Percentiles rank a stretch among this genome's conserved stretches.
Evolutionary conservation across 2,888 invertebrate species (phyloP).

Genomic region (Sarcophaga carnaria): DNA sequence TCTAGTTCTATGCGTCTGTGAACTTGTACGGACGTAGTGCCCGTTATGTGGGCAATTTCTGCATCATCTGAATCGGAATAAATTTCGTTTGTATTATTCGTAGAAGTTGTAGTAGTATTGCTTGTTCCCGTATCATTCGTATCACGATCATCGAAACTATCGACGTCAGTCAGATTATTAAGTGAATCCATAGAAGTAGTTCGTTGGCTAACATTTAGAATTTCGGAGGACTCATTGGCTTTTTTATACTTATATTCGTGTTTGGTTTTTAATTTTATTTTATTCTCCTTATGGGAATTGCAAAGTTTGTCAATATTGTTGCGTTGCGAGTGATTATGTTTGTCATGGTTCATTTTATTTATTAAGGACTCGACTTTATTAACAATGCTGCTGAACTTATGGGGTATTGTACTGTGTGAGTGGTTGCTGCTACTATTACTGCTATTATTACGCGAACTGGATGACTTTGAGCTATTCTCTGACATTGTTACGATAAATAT

Average conservation of each 20-base stretch:
- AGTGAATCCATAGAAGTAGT: constrained; percentile 86
- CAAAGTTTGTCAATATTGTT: constrained; percentile 23
- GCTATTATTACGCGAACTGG: constrained; percentile 51
- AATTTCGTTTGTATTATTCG: constrained; percentile 79
- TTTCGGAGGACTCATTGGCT: constrained; percentile 11
- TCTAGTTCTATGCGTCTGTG: constrained; percentile 79
- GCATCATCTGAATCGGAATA: constrained; percentile 87
- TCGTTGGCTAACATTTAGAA: constrained; percentile 13
- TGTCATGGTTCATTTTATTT: constrained; percentile 78
- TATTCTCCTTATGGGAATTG: constrained; percentile 23
- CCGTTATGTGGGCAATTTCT: constrained; percentile 84
- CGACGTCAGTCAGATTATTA: constrained; percentile 86
- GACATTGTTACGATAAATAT: constrained; percentile 74
- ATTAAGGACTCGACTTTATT: constrained; percentile 79
- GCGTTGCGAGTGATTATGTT: constrained; percentile 63
- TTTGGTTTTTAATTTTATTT: constrained; percentile 46
- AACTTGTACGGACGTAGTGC: constrained; percentile 80
- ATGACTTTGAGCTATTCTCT: constrained; percentile 75
- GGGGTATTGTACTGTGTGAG: constrained; percentile 61
- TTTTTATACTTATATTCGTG: neutral
- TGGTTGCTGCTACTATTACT: constrained; percentile 47
- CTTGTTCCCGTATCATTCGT: constrained; percentile 80
- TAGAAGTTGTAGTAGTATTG: constrained; percentile 32
- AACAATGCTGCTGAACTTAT: constrained; percentile 79
- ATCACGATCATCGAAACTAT: constrained; percentile 80